Percentiles rank a stretch among this genome's conserved stretches.
These are phyloP conservation scores for Parnassius orleans DNA, from an alignment of 2,888 invertebrate species.

Conservation along the genomic window DNA sequence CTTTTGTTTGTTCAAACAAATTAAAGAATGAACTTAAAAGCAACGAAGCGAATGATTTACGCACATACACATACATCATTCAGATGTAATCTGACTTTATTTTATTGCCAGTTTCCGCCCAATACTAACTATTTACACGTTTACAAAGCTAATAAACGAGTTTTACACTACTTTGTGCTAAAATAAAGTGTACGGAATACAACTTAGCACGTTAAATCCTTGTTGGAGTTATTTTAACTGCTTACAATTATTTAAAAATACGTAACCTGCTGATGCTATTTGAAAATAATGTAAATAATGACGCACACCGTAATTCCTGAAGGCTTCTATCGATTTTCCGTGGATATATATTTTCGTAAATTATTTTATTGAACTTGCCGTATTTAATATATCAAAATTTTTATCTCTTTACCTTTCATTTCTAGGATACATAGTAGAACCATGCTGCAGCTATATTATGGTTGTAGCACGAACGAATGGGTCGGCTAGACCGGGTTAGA, in stretches of 20 bases:
- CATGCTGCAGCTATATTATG: too few species aligned
- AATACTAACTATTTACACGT: slow-evolving; percentile 23
- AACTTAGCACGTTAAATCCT: slow-evolving; percentile 1
- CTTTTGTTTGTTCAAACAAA: not conserved
- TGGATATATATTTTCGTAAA: too few species aligned
- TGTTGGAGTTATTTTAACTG: slow-evolving; percentile 2
- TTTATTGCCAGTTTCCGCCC: slow-evolving; percentile 24
- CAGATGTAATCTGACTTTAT: slow-evolving; percentile 22
- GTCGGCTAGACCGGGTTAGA: too few species aligned
- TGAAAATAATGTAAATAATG: too few species aligned
- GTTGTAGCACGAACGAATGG: too few species aligned
- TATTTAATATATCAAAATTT: too few species aligned
- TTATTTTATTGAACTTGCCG: too few species aligned
- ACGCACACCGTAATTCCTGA: too few species aligned
- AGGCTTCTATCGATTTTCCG: too few species aligned
- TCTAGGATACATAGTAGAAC: too few species aligned
- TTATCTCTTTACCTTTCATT: too few species aligned
- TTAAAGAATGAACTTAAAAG: slow-evolving; percentile 14
- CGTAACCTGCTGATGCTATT: too few species aligned
- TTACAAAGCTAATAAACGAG: slow-evolving; percentile 14
- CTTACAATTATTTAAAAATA: slow-evolving; percentile 34
- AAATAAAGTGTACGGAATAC: slow-evolving; percentile 11
- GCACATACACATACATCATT: slow-evolving; percentile 5
- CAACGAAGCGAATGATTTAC: slow-evolving; percentile 24
- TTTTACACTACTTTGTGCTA: slow-evolving; percentile 11